These are phyloP conservation scores for Aphelinus certus DNA, from an alignment of 1,140 invertebrate species.

Conservation along the genomic window DNA sequence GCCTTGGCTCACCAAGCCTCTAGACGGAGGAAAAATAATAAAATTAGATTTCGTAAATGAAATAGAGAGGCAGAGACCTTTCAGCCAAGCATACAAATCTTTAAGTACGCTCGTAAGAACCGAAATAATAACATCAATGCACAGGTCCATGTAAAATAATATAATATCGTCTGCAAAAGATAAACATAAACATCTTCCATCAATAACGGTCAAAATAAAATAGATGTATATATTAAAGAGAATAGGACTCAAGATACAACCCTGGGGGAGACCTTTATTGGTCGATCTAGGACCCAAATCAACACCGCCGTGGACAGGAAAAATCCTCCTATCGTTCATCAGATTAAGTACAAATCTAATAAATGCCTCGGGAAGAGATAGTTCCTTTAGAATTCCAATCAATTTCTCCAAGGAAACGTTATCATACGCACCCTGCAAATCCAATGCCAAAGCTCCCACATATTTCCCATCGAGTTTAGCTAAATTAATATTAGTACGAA, in stretches of 20 bases:
- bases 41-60: constrained; percentile 15
- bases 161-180: constrained; percentile 38
- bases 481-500: background rate
- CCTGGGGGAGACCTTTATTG: constrained; percentile 34
- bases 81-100: constrained; percentile 24
- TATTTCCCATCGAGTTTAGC: background rate
- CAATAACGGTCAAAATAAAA: constrained; percentile 4
- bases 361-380: constrained; percentile 1
- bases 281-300: background rate
- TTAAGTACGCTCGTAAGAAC: background rate
- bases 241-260: constrained; percentile 32
- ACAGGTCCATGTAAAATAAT: constrained; percentile 13
- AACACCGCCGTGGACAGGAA: background rate
- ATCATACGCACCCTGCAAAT: constrained; percentile 34
- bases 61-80: constrained; percentile 8
- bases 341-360: constrained; percentile 3
- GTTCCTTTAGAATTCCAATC: background rate
- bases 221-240: constrained; percentile 35
- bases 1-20: no score
- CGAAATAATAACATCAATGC: background rate
- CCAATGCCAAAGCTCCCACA: constrained; percentile 27
- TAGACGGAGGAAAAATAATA: background rate
- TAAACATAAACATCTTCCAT: background rate
- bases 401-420: constrained; percentile 1
- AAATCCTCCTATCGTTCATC: constrained; percentile 8